A percentile compares a stretch with the other conserved stretches of the same genome.
phyloP scores from a whole-genome alignment of 2,888 invertebrate genomes.

The Bombyx huttoni region DNA sequence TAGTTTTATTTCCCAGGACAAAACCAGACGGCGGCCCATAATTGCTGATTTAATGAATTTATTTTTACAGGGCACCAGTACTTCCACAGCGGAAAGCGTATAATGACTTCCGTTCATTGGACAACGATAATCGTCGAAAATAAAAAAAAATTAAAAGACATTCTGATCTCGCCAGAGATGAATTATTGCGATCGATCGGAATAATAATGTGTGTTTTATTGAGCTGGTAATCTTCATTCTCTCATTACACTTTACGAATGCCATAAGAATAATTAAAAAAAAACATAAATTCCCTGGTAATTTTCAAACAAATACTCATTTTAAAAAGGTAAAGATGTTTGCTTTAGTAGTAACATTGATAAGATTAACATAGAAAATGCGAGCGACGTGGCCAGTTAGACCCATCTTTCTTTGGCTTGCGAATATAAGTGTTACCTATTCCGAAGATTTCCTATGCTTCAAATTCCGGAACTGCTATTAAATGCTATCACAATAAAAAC shows the following conservation, averaged over 20 bases:
- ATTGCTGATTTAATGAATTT: conserved; percentile 62
- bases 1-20: conserved; percentile 12
- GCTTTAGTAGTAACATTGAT: conserved; percentile 11
- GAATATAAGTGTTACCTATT: conserved; percentile 60
- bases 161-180: conserved; percentile 17
- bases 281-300: too few relatives aligned
- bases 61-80: conserved; percentile 57
- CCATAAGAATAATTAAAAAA: too few relatives aligned
- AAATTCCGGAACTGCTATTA: conserved; percentile 32
- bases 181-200: conserved; percentile 16
- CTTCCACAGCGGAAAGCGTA: conserved; percentile 58
- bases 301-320: too few relatives aligned
- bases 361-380: conserved; percentile 46
- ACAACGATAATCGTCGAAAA: conserved; percentile 55
- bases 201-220: conserved; percentile 9
- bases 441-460: conserved; percentile 46
- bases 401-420: conserved; percentile 41
- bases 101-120: conserved; percentile 63
- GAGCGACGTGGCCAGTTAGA: conserved; percentile 41
- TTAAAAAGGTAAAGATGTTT: too few relatives aligned
- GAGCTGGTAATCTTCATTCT: too few relatives aligned
- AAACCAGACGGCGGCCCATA: conserved; percentile 23
- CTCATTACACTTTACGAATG: too few relatives aligned
- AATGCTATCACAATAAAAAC: too few relatives aligned
- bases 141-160: conserved; percentile 25